These are phyloP conservation scores for Uria lomvia DNA, from an alignment of 2,113 vertebrate species.

Conservation along the genomic window DNA sequence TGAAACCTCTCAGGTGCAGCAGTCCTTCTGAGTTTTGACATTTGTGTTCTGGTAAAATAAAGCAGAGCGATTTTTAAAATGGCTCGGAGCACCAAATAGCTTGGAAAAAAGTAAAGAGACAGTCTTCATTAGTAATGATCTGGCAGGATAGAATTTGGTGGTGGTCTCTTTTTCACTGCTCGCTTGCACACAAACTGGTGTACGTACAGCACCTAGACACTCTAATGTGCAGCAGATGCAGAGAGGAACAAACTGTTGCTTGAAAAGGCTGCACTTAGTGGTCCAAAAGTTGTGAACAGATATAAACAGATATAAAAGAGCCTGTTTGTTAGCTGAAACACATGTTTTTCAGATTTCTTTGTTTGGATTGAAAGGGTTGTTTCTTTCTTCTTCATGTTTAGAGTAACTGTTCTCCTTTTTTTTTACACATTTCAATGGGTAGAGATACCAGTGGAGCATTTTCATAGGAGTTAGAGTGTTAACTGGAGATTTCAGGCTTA, in stretches of 20 bases:
- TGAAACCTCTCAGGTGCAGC: not conserved
- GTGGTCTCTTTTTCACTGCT: not conserved
- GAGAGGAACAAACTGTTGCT: not conserved
- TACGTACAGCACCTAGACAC: rapidly evolving
- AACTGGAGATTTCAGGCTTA: not conserved
- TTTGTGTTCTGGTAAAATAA: not conserved
- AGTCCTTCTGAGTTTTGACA: not conserved
- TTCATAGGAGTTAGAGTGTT: not conserved
- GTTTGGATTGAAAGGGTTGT: not conserved
- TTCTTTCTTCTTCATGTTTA: not conserved
- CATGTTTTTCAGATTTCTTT: not conserved
- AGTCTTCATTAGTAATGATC: not conserved
- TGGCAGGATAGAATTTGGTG: not conserved
- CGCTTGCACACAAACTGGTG: not conserved
- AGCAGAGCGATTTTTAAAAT: not conserved
- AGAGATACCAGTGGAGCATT: not conserved
- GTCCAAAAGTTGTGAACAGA: not conserved
- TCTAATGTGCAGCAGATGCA: not conserved
- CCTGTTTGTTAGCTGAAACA: not conserved
- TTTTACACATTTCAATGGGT: not conserved
- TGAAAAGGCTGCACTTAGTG: not conserved
- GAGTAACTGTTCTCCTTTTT: not conserved
- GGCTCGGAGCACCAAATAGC: not conserved
- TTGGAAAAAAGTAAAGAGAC: not conserved
- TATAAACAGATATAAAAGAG: not conserved